Conservation (phyloP, 2,797 vertebrate genomes). For the Fistularia tabacaria region DNA sequence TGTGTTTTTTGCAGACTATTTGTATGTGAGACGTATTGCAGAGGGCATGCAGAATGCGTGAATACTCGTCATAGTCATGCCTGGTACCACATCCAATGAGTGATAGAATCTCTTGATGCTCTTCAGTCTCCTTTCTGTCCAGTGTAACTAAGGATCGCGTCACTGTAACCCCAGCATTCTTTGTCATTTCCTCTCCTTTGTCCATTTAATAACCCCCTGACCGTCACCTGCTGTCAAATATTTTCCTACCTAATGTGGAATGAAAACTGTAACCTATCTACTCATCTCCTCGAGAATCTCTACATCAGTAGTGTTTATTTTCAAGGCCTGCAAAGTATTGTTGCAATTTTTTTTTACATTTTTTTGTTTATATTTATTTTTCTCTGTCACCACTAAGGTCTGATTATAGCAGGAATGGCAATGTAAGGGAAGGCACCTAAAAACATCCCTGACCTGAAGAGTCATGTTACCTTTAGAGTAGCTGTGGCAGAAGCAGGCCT, state of each 20-base stretch:
- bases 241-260: constrained; percentile 7
- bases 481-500: constrained; percentile 4
- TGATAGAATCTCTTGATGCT: constrained; percentile 35
- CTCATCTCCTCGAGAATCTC: constrained; percentile 15
- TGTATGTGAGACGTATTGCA: background rate
- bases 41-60: constrained; percentile 1
- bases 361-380: constrained; percentile 12
- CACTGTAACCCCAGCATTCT: constrained; percentile 8
- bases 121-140: background rate
- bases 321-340: constrained; percentile 37
- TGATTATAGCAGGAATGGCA: constrained; percentile 20
- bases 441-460: constrained; percentile 30
- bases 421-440: constrained; percentile 17
- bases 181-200: constrained; percentile 11
- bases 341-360: constrained; percentile 14
- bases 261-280: constrained; percentile 10
- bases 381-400: constrained; percentile 17
- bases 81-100: constrained; percentile 30
- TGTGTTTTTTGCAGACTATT: too few relatives aligned
- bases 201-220: constrained; percentile 31
- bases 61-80: constrained; percentile 34
- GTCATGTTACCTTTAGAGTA: constrained; percentile 19
- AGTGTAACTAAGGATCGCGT: constrained; percentile 27
- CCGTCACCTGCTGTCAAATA: constrained; percentile 37
- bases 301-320: constrained; percentile 34